Evolutionary conservation across 37 sponge, comb jelly and placozoan genomes (phyloP).

Genomic region (Haliclona indistincta): DNA sequence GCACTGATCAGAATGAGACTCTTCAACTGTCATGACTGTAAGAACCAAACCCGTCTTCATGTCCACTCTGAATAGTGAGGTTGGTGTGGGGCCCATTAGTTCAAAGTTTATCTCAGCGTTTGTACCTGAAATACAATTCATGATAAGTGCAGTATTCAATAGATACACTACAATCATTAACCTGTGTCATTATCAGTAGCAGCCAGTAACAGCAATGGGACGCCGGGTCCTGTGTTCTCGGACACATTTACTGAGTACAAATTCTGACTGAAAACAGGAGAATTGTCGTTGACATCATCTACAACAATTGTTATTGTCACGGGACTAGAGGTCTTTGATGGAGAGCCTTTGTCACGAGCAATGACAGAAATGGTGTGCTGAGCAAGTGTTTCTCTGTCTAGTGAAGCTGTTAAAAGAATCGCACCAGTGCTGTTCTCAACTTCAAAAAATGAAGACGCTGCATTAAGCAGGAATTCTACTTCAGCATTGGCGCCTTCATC

Average conservation of each 20-base stretch:
- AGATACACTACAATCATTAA: neutral
- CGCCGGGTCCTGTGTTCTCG: slow-evolving; percentile 16
- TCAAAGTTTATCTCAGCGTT: slow-evolving; percentile 26
- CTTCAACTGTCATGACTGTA: neutral
- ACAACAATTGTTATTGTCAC: neutral
- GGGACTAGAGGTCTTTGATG: neutral
- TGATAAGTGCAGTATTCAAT: neutral
- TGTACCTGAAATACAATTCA: neutral
- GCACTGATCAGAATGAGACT: neutral
- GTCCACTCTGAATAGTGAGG: slow-evolving; percentile 17
- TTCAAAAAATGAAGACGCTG: neutral
- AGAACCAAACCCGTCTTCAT: slow-evolving; percentile 1
- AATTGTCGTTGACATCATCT: slow-evolving; percentile 27
- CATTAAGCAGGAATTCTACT: neutral
- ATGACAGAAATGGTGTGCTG: neutral
- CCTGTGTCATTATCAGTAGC: slow-evolving; percentile 38
- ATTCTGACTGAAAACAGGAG: slow-evolving; percentile 19
- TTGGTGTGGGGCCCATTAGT: slow-evolving; percentile 2
- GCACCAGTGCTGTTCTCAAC: neutral
- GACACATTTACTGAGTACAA: slow-evolving; percentile 13
- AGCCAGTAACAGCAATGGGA: slow-evolving; percentile 9
- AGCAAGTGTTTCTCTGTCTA: neutral
- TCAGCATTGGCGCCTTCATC: neutral
- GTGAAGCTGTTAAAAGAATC: neutral
- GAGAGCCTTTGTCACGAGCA: neutral